Base-by-base conservation (phyloP, 2,797 vertebrate species). In the Babyrousa celebensis region DNA sequence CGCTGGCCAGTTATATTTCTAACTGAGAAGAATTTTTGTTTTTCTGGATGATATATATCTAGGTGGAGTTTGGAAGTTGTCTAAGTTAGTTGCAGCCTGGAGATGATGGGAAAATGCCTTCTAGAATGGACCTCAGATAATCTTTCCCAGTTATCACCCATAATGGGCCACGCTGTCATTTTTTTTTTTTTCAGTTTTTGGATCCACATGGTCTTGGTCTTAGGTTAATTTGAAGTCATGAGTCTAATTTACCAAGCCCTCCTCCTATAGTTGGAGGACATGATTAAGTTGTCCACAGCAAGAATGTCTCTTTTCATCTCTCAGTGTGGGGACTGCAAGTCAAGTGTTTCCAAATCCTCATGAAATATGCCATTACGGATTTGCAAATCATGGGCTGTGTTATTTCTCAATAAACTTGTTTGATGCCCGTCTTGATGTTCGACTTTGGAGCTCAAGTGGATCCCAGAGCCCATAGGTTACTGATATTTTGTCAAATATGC, bases 341-440 rank as follows among this genome's bases (percentile, higher is more conserved):
- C 21, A 40, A 91, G 43, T 27, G 20, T 62, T 90, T 79, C 48
- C 14, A 89, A 93, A 85, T 82, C 29, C 23, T 80, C 58, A n/a
- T 23, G 18, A 95, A 95, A 15, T 62, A 56, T 29, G 27, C 65
- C 40, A 18, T 83, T 71, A 82, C 10, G 16, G 3, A 72, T 95
- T 82, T 89, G 63, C 15, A 85, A 72, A 43, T 89, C n/a, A 67
- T 14, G 15, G n/a, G 16, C 20, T 70, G 12, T 75, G 5, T 48
- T 83, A 40, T 67, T 93, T 91, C 79, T 92, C 12, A 82, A 52
- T 32, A 58, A 79, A 89, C 17, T 40, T 85, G 20, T 71, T 54
- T 62, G 32, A 17, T 36, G 20, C 1, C 40, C 60, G 20, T 36
- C 36, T 68, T 84, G 71, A 65, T 63, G 48, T 68, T 75, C 83